Evolutionary conservation across 2,888 invertebrate genomes (phyloP).

Genomic region (Temnothorax unifasciatus): DNA sequence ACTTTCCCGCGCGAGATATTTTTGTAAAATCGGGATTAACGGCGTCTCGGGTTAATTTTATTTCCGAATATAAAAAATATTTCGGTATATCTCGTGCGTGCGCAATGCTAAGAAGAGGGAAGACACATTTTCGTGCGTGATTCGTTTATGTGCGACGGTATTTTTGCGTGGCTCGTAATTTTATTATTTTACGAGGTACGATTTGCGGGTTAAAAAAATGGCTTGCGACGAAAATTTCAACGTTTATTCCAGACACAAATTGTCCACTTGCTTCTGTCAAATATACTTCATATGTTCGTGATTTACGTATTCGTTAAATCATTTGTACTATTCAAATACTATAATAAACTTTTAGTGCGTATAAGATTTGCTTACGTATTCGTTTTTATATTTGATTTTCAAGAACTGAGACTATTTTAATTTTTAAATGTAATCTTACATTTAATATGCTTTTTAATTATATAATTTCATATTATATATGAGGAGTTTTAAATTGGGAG

Average conservation of each 20-base stretch:
- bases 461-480: background rate
- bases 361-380: background rate
- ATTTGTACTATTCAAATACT: background rate
- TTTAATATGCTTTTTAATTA: background rate
- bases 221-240: constrained; percentile 49
- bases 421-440: background rate
- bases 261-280: constrained; percentile 4
- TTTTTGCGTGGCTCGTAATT: constrained; percentile 76
- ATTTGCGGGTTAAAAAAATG: constrained; percentile 58
- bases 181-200: constrained; percentile 74
- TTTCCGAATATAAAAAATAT: constrained; percentile 9
- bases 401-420: background rate
- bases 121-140: constrained; percentile 31
- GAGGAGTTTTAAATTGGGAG: background rate
- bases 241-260: background rate
- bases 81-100: background rate
- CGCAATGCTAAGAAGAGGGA: constrained; percentile 24
- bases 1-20: constrained; percentile 2
- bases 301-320: constrained; percentile 7
- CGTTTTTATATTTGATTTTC: background rate
- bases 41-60: background rate
- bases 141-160: constrained; percentile 65
- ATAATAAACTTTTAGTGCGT: background rate
- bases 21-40: constrained; percentile 1
- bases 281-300: background rate